Base-by-base conservation (phyloP, 2,797 vertebrate genomes). In the Chelmon rostratus region DNA sequence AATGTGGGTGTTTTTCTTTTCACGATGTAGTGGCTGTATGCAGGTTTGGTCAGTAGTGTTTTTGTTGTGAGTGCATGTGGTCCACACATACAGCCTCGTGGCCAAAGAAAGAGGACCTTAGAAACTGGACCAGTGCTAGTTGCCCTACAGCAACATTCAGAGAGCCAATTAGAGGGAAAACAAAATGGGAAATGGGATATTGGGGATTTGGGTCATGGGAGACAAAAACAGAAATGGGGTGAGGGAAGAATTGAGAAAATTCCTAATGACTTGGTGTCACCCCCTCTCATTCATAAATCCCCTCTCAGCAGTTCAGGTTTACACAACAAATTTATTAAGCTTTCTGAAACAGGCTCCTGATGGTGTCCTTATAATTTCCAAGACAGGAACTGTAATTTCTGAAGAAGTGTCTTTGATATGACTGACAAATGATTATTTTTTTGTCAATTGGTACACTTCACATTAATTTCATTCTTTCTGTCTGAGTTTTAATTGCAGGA, bases 91-190 rank as follows among this genome's bases (percentile, higher is more conserved):
- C 25, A n/a, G 23, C 38, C 53, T 64, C 3, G 19, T 62, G 42
- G 40, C 37, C 54, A 37, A 31, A 68, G 73, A 52, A 23, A 21
- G 72, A 53, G 25, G 13, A 65, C 68, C 9, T n/a, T 58, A 38
- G 64, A 62, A 71, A 76, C 21, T 66, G 66, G 58, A 72, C 42
- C 16, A 40, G 44, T 50, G 49, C 47, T 68, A 68, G 63, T 64
- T 76, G 81, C 83, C 72, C 67, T 63, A 72, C 57, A 80, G 82
- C 82, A 69, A 76, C 75, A 70, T 76, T 58, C 62, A 83, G 52
- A 59, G 68, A 89, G 58, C 83, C 86, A 88, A 89, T 90, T 89
- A 88, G 67, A 67, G 76, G 54, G 47, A 49, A 75, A 52, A 68
- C 40, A 67, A 64, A 73, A 49, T 42, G 19, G 66, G 69, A 84